Conservation (phyloP, 2,113 vertebrate genomes). For the Atlantisia rogersi region DNA sequence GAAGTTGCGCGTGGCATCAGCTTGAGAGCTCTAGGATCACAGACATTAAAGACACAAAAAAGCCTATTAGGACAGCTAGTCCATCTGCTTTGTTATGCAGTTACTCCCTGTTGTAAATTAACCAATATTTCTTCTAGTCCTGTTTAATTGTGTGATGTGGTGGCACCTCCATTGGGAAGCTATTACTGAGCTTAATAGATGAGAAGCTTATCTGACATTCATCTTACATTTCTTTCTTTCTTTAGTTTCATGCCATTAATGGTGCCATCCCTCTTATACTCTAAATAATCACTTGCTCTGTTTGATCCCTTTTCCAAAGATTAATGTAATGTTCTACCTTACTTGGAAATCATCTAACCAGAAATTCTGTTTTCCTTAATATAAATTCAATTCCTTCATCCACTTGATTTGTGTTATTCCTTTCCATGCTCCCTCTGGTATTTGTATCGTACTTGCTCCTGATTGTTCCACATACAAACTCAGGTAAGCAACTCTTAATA, state of each 20-base stretch:
- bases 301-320: constrained; percentile 40
- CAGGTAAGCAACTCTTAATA: constrained; percentile 41
- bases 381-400: not conserved
- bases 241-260: constrained; percentile 47
- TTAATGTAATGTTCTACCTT: constrained; percentile 27
- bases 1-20: not conserved
- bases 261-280: constrained; percentile 15
- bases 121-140: constrained; percentile 58
- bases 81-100: constrained; percentile 49
- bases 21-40: constrained; percentile 8
- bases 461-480: not conserved
- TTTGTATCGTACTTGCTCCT: not conserved
- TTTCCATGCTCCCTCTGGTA: constrained; percentile 59
- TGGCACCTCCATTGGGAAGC: constrained; percentile 48
- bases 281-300: constrained; percentile 54
- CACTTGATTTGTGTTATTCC: constrained; percentile 57
- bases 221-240: constrained; percentile 55
- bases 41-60: not conserved
- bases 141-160: constrained; percentile 44
- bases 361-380: constrained; percentile 41
- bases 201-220: constrained; percentile 63
- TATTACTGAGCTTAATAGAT: constrained; percentile 62
- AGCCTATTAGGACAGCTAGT: not conserved
- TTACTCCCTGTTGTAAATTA: constrained; percentile 51
- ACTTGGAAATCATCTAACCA: constrained; percentile 17